Conservation (phyloP, 2,888 invertebrate species). For the Dromius quadrimaculatus region DNA sequence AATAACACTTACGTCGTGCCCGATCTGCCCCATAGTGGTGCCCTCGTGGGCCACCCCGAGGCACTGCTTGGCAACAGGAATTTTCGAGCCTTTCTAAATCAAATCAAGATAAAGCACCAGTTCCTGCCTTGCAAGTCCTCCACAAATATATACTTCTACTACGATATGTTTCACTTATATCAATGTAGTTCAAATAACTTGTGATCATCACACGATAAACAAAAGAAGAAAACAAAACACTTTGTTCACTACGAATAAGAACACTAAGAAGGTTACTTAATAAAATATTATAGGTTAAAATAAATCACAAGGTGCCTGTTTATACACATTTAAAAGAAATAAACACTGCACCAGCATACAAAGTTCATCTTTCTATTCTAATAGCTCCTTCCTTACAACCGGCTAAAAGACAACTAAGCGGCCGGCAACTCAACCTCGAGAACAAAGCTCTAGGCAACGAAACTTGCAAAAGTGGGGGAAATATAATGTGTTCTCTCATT, state of each 20-base stretch:
- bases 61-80: constrained; percentile 66
- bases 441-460: constrained; percentile 48
- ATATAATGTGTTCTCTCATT: constrained; percentile 55
- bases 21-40: constrained; percentile 67
- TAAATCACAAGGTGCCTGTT: constrained; percentile 27
- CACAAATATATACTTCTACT: constrained; percentile 16
- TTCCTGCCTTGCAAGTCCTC: constrained; percentile 27
- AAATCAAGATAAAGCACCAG: constrained; percentile 41
- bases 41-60: constrained; percentile 65
- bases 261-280: constrained; percentile 23
- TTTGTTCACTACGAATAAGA: constrained; percentile 21
- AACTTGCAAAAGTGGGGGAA: constrained; percentile 1
- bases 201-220: constrained; percentile 45
- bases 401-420: constrained; percentile 23
- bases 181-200: constrained; percentile 44
- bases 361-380: constrained; percentile 4
- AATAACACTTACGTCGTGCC: constrained; percentile 63
- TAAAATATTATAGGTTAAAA: background rate
- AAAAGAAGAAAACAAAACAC: constrained; percentile 24
- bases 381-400: background rate
- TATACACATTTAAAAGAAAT: background rate
- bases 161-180: constrained; percentile 48
- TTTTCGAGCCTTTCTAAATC: constrained; percentile 60
- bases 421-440: constrained; percentile 29
- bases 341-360: constrained; percentile 23